Base-by-base conservation (phyloP, 2,888 invertebrate genomes). In the Apeira syringaria region DNA sequence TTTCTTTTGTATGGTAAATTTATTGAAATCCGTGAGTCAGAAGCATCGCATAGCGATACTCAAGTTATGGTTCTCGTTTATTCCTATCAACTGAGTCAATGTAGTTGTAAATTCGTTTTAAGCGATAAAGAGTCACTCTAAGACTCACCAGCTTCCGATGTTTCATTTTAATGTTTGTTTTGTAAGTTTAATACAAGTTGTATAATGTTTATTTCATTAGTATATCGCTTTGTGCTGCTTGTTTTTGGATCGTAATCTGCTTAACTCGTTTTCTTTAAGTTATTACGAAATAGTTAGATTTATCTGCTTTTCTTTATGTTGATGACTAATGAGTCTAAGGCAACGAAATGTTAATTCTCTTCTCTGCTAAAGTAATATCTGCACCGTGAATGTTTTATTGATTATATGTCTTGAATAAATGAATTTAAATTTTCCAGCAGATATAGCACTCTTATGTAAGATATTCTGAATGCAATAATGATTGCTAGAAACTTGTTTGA, bases 41-140 rank as follows among this genome's bases (percentile, higher is more conserved):
- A 31, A 33, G 47, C 29, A 38, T 53, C 50, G 52, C 56, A 47
- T 46, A 47, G 51, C 51, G 53, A 51, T 47, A 50, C 41, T 43
- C 36, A 32, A 47, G 47, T 45, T 43, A 11, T 10, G 28, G 25
- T 48, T 32, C n/a, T 30, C 46, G 6, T 18, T 53, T 51, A 55
- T 56, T 56, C 56, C 51, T 56, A 56, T 50, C 42, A 41, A 46
- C 48, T 40, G 51, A 56, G 56, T 56, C 56, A 53, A 49, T 39
- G 46, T 56, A 56, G 56, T 46, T 47, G 37, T 56, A 48, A 36
- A 43, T 30, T 55, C 45, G 46, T 41, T 49, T 29, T 56, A 50
- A 53, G 50, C 47, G 34, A 42, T 48, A 22, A 42, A 42, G 28
- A 41, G 34, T 42, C 47, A 38, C 45, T 43, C 40, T 41, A 36